Evolutionary conservation across 2,797 vertebrate genomes (phyloP).

Genomic region (Pyrocephalus nanus): DNA sequence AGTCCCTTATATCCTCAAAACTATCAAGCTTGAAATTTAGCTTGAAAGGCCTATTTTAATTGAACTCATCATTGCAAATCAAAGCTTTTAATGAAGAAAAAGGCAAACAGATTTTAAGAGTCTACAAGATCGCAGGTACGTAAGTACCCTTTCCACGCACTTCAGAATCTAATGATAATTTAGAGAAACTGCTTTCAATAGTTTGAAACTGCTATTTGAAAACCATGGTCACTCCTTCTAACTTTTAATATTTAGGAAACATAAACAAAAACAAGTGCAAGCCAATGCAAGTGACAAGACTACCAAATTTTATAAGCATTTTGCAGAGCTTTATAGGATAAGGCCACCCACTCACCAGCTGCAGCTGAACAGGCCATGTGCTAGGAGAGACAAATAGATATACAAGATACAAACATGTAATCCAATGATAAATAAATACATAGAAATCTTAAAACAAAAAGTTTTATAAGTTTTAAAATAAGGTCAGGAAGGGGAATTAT

Average conservation of each 20-base stretch:
- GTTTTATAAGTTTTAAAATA: neutral
- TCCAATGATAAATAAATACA: neutral
- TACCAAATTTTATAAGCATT: neutral
- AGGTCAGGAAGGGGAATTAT: neutral
- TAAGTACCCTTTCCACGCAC: neutral
- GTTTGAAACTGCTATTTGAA: neutral
- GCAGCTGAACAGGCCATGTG: slow-evolving; percentile 45
- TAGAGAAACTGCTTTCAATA: neutral
- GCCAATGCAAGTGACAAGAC: neutral
- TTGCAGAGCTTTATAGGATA: neutral
- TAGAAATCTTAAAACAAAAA: neutral
- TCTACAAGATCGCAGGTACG: rapidly evolving
- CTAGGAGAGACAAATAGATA: slow-evolving; percentile 19
- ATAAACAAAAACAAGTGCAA: neutral
- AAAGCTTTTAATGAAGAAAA: neutral
- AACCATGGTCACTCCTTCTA: neutral
- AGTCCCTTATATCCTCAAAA: neutral
- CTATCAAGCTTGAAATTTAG: neutral
- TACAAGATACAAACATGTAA: neutral
- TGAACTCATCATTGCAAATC: neutral
- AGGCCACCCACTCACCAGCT: slow-evolving; percentile 63
- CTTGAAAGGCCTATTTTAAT: neutral
- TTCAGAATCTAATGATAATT: neutral
- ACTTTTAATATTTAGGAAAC: neutral
- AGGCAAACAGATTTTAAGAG: neutral